phyloP scores from a whole-genome alignment of 2,113 vertebrate genomes.

The Polypterus senegalus region DNA sequence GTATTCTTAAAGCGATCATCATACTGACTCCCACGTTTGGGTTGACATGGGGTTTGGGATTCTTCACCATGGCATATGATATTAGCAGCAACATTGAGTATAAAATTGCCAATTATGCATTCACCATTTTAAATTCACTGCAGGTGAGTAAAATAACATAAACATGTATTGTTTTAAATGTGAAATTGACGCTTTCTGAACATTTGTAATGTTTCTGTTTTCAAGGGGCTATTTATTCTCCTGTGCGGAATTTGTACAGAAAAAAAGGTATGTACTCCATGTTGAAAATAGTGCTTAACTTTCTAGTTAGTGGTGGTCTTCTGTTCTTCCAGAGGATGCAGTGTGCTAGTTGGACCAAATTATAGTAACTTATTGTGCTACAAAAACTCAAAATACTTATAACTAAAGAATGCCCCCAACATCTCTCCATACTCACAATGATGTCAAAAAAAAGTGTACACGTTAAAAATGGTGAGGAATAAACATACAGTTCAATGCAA shows the following conservation, averaged over 20 bases:
- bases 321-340: too few species aligned
- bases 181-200: neutral
- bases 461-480: too few species aligned
- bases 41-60: conserved; percentile 50
- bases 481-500: too few species aligned
- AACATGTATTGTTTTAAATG: neutral
- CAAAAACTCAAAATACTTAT: neutral
- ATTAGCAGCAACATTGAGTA: neutral
- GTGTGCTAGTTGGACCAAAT: too few species aligned
- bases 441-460: neutral
- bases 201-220: conserved; percentile 12
- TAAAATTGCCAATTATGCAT: conserved; percentile 32
- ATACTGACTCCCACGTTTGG: conserved; percentile 53
- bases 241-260: conserved; percentile 43
- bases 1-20: conserved; percentile 41
- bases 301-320: neutral
- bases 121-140: conserved; percentile 42
- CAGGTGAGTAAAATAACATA: conserved; percentile 35
- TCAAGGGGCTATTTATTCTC: conserved; percentile 55
- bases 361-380: neutral
- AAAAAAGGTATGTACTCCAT: conserved; percentile 35
- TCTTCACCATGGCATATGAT: conserved; percentile 27
- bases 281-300: neutral
- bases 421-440: neutral
- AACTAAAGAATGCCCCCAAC: neutral